These are phyloP conservation scores for Callithrix jacchus DNA, from an alignment of 2,113 vertebrate species.

Conservation along the genomic window DNA sequence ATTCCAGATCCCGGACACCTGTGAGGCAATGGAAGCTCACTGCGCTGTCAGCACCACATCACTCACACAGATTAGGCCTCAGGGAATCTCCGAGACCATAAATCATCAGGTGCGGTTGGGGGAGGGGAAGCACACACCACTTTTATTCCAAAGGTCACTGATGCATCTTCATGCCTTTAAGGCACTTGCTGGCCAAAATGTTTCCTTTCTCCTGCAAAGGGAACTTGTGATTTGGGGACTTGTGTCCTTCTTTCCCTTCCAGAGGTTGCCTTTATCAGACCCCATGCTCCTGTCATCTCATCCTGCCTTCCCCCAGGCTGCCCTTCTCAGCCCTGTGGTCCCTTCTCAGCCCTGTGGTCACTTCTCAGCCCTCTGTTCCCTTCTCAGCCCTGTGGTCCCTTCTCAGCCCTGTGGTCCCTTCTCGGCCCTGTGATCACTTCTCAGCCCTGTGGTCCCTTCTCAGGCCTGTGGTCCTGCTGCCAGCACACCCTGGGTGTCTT, in stretches of 20 bases:
- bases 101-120: neutral
- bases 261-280: neutral
- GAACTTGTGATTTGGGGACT: neutral
- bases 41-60: neutral
- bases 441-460: too few relatives aligned
- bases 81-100: neutral
- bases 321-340: too few relatives aligned
- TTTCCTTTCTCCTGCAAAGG: neutral
- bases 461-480: neutral
- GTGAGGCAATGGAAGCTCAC: neutral
- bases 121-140: neutral
- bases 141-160: neutral
- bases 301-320: neutral
- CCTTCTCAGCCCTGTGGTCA: neutral
- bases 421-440: too few relatives aligned
- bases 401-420: too few relatives aligned
- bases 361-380: neutral
- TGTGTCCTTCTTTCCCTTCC: neutral
- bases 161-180: neutral
- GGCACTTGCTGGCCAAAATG: neutral
- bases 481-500: fast-evolving
- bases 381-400: too few relatives aligned
- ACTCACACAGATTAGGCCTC: constrained; percentile 47
- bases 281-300: neutral
- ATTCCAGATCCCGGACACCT: constrained; percentile 48